Percentiles rank a stretch among this genome's conserved stretches.
Conservation (phyloP, 2,113 vertebrate genomes). For the Tragelaphus imberbis region DNA sequence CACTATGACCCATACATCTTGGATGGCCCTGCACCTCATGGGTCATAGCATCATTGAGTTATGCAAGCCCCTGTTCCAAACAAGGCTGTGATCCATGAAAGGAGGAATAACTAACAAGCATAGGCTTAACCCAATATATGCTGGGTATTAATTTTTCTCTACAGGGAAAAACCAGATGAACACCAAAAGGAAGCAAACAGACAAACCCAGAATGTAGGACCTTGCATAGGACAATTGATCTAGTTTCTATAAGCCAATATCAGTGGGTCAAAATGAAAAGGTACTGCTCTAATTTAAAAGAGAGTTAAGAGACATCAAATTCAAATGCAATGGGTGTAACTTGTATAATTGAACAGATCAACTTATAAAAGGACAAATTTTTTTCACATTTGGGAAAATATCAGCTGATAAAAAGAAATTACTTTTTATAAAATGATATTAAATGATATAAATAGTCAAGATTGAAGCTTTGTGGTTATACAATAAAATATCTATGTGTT, state of each 20-base stretch:
- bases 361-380: neutral
- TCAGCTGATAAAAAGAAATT: neutral
- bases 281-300: neutral
- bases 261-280: neutral
- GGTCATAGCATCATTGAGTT: neutral
- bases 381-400: neutral
- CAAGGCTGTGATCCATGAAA: neutral
- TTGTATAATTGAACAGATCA: neutral
- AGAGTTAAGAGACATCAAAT: neutral
- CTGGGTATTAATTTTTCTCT: neutral
- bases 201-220: neutral
- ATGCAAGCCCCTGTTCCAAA: neutral
- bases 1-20: neutral
- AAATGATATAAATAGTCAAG: neutral
- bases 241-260: neutral
- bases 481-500: neutral
- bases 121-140: neutral
- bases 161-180: neutral
- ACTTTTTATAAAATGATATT: neutral
- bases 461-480: neutral
- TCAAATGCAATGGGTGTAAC: neutral
- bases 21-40: neutral
- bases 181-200: neutral
- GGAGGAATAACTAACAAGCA: neutral
- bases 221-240: neutral